Evolutionary conservation across 2,888 invertebrate genomes (phyloP).

Genomic region (Clistopyga incitator): DNA sequence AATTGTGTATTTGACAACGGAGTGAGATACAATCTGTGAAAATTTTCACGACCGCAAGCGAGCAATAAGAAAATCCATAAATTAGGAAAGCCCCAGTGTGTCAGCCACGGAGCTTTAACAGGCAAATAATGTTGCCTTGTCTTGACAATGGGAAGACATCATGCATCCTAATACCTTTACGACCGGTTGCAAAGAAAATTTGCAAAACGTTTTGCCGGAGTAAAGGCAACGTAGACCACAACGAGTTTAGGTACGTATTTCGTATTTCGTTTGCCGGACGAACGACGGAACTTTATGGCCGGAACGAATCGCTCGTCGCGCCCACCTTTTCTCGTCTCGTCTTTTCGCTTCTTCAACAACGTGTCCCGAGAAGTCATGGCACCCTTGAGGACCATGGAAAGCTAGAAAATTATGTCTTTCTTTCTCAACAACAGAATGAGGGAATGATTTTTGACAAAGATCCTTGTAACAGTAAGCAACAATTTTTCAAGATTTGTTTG

Average conservation of each 20-base stretch:
- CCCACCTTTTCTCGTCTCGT: conserved; percentile 60
- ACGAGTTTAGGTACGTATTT: conserved; percentile 50
- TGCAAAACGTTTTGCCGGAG: conserved; percentile 56
- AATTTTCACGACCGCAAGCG: conserved; percentile 13
- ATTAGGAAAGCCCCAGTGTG: conserved; percentile 53
- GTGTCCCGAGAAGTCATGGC: conserved; percentile 48
- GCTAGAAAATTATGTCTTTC: conserved; percentile 48
- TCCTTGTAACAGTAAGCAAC: conserved; percentile 1
- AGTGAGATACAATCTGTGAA: conserved; percentile 9
- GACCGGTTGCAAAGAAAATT: conserved; percentile 56
- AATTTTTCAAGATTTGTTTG: conserved; percentile 32
- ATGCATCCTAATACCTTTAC: conserved; percentile 72
- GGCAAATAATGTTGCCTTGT: conserved; percentile 71
- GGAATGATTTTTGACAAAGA: conserved; percentile 46
- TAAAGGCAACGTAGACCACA: conserved; percentile 31
- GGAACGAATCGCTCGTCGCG: conserved; percentile 72
- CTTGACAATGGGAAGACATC: conserved; percentile 68
- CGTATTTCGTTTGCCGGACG: conserved; percentile 57
- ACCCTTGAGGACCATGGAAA: conserved; percentile 54
- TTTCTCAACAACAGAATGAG: conserved; percentile 7
- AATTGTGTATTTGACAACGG: neutral
- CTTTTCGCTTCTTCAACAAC: conserved; percentile 58
- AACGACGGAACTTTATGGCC: conserved; percentile 69
- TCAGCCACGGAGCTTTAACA: conserved; percentile 62
- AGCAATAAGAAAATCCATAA: conserved; percentile 51